Percentiles rank a stretch among this genome's conserved stretches.
Evolutionary conservation across 2,888 invertebrate species (phyloP).

Genomic region (Drosophila prostipennis): DNA sequence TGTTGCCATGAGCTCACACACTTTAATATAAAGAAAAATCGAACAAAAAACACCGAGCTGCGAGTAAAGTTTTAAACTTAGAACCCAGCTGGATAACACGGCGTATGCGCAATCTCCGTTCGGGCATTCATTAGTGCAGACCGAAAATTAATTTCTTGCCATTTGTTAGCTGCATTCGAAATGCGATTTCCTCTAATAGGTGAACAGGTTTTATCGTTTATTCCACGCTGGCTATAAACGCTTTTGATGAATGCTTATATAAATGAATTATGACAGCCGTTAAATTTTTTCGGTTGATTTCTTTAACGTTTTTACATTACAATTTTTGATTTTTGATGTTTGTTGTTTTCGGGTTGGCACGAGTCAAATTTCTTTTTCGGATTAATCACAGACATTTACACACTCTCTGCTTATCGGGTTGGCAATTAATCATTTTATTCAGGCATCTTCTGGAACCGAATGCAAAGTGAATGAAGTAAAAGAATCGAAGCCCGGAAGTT

Average conservation of each 20-base stretch:
- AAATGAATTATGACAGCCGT: constrained; percentile 77
- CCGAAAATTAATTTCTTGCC: constrained; percentile 59
- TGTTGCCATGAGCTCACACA: constrained; percentile 63
- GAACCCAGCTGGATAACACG: constrained; percentile 53
- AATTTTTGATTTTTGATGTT: not conserved
- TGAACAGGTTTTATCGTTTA: constrained; percentile 27
- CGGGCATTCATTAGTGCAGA: constrained; percentile 62
- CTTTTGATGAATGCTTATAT: constrained; percentile 67
- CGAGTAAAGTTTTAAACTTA: constrained; percentile 40
- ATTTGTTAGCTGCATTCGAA: constrained; percentile 58
- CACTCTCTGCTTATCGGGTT: constrained; percentile 48
- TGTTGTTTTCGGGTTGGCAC: constrained; percentile 54
- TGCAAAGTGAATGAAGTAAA: constrained; percentile 31
- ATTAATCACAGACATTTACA: constrained; percentile 60
- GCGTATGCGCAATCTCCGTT: constrained; percentile 66
- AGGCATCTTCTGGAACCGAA: constrained; percentile 27
- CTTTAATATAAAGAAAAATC: constrained; percentile 29
- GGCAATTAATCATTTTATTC: constrained; percentile 74
- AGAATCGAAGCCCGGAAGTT: constrained; percentile 79
- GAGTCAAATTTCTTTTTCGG: constrained; percentile 71
- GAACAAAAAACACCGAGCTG: constrained; percentile 33
- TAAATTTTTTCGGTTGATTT: constrained; percentile 61
- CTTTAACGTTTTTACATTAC: constrained; percentile 22
- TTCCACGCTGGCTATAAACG: constrained; percentile 20
- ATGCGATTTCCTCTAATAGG: constrained; percentile 39